Evolutionary conservation across 2,888 invertebrate species (phyloP).

Genomic region (Sussaba pulchella): DNA sequence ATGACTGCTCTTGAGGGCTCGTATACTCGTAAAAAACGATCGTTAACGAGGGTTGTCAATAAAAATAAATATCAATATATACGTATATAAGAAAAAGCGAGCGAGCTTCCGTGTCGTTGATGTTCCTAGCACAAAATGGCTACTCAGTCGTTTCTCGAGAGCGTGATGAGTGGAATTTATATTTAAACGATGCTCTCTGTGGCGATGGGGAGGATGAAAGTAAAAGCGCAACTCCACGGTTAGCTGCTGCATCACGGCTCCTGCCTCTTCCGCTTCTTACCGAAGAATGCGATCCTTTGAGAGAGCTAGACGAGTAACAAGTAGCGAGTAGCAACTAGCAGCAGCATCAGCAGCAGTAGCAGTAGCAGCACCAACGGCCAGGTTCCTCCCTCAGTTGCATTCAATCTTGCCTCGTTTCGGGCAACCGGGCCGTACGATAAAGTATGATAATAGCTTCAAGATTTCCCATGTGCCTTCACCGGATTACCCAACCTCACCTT

Average conservation of each 20-base stretch:
- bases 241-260: not conserved
- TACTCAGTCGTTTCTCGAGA: not conserved
- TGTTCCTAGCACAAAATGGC: not conserved
- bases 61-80: not conserved
- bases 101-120: not conserved
- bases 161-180: conserved; percentile 14
- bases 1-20: not conserved
- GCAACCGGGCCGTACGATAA: conserved; percentile 63
- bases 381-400: conserved; percentile 57
- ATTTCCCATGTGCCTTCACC: conserved; percentile 69
- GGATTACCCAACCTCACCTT: conserved; percentile 65
- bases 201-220: not conserved
- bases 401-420: conserved; percentile 62
- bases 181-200: not conserved
- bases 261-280: not conserved
- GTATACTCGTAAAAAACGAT: not conserved
- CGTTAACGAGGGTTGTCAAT: not conserved
- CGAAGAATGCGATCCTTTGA: conserved; percentile 10
- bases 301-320: not conserved
- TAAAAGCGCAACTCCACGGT: not conserved
- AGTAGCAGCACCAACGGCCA: not conserved
- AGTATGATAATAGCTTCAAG: conserved; percentile 69
- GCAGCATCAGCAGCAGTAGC: not conserved
- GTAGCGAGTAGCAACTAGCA: too few relatives aligned
- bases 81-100: not conserved